Percentiles rank a stretch among this genome's conserved stretches.
Evolutionary conservation across 2,888 invertebrate species (phyloP).

Genomic region (Blastobasis adustella): DNA sequence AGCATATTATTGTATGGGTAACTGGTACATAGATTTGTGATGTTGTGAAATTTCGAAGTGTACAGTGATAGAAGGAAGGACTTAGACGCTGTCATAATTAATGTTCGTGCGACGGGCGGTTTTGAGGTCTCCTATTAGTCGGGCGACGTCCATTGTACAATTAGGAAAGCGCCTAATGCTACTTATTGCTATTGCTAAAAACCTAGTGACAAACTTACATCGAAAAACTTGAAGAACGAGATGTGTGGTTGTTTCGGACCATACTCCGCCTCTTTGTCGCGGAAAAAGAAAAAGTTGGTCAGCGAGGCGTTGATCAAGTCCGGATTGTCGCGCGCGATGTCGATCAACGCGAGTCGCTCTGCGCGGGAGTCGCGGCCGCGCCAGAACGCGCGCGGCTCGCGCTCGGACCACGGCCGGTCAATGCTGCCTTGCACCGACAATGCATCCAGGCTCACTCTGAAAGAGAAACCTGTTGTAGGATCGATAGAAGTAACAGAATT

Average conservation of each 20-base stretch:
- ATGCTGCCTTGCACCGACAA: conserved; percentile 90
- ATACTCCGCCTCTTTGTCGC: conserved; percentile 86
- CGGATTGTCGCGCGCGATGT: conserved; percentile 80
- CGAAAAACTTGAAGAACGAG: conserved; percentile 95
- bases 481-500: not conserved
- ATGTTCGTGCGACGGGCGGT: no score
- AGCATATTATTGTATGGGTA: not conserved
- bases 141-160: no score
- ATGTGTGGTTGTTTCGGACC: conserved; percentile 90
- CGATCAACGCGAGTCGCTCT: conserved; percentile 87
- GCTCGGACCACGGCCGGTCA: conserved; percentile 81
- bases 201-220: conserved; percentile 76
- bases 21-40: no score
- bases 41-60: no score
- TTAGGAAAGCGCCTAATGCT: no score
- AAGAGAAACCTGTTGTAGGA: conserved; percentile 12
- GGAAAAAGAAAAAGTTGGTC: conserved; percentile 97
- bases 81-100: no score
- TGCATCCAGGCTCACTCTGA: conserved; percentile 90
- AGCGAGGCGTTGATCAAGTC: conserved; percentile 92
- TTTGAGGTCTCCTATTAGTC: no score
- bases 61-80: no score
- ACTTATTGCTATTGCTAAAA: no score
- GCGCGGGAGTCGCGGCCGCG: conserved; percentile 93
- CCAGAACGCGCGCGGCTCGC: conserved; percentile 89